A percentile compares a stretch with the other conserved stretches of the same genome.
phyloP scores from a whole-genome alignment of 2,113 vertebrate genomes.

The Vidua macroura region DNA sequence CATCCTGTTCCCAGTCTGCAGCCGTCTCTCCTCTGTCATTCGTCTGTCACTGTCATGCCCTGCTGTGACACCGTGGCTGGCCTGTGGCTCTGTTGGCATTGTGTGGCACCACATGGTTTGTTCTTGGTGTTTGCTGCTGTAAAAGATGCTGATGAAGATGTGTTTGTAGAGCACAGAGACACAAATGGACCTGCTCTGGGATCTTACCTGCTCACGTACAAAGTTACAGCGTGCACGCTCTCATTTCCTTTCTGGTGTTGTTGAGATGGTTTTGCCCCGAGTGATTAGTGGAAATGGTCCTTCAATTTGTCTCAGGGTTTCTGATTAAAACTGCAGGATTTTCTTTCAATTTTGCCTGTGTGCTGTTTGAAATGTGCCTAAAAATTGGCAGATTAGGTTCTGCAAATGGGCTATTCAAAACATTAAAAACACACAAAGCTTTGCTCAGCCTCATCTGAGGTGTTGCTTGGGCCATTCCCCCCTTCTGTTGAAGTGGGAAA shows the following conservation, averaged over 20 bases:
- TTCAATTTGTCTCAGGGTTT: not conserved
- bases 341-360: not conserved
- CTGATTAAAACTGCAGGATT: not conserved
- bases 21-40: not conserved
- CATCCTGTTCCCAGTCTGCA: not conserved
- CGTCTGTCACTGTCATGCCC: not conserved
- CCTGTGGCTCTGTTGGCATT: not conserved
- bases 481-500: not conserved
- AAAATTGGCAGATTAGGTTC: not conserved
- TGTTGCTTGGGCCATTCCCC: not conserved
- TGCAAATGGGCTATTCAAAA: not conserved
- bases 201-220: not conserved
- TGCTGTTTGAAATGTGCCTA: not conserved
- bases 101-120: constrained; percentile 9
- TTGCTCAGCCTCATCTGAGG: not conserved
- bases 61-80: constrained; percentile 33
- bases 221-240: not conserved
- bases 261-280: not conserved
- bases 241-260: not conserved
- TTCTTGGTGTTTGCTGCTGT: not conserved
- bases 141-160: not conserved
- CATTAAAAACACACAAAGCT: not conserved
- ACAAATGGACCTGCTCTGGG: not conserved
- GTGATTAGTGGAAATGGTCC: not conserved
- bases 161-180: not conserved